Percentiles rank a stretch among this genome's conserved stretches.
Evolutionary conservation across 1,140 invertebrate genomes (phyloP).

Genomic region (Heliconius hermathena): DNA sequence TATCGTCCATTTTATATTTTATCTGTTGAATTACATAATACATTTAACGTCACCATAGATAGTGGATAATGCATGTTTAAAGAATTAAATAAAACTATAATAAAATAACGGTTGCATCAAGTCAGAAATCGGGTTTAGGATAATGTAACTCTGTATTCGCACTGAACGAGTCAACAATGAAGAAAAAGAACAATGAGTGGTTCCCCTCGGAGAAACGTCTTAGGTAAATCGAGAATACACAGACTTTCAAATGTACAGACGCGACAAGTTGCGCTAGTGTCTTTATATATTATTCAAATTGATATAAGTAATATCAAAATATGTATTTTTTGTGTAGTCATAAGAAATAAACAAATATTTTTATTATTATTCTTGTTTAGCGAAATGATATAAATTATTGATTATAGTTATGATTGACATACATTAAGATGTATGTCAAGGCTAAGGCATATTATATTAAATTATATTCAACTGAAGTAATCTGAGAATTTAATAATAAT

Average conservation of each 20-base stretch:
- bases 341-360: background rate
- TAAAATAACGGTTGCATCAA: conserved; percentile 4
- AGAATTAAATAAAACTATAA: conserved; percentile 30
- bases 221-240: conserved; percentile 37
- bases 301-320: background rate
- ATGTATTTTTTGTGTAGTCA: background rate
- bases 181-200: conserved; percentile 60
- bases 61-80: background rate
- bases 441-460: background rate
- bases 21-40: background rate
- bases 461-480: background rate
- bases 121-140: conserved; percentile 49
- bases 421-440: no score
- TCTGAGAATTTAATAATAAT: background rate
- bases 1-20: background rate
- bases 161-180: conserved; percentile 62
- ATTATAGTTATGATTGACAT: background rate
- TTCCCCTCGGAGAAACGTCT: conserved; percentile 64
- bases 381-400: no score
- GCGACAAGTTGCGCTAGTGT: background rate
- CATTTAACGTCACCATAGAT: background rate
- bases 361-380: background rate
- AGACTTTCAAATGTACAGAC: conserved; percentile 44
- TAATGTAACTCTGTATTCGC: conserved; percentile 55
- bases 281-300: background rate